phyloP scores from a whole-genome alignment of 2,888 invertebrate species.

The Tuberolachnus salignus region DNA sequence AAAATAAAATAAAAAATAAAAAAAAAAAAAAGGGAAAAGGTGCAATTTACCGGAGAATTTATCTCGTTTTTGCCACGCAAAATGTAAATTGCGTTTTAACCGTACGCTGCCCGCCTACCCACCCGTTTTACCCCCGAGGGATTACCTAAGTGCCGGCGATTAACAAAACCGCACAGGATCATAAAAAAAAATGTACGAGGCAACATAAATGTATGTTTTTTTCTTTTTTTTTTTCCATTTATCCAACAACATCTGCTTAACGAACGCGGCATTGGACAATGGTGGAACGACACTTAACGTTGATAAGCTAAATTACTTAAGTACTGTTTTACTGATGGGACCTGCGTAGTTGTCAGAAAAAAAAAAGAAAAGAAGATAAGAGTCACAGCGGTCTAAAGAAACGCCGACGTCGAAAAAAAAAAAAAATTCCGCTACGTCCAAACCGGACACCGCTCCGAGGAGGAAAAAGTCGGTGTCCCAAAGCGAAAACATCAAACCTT shows the following conservation, averaged over 20 bases:
- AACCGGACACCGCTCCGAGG: too few species aligned
- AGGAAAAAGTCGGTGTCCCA: too few species aligned
- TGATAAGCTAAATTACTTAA: too few species aligned
- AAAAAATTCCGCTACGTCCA: too few species aligned
- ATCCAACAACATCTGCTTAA: conserved; percentile 14
- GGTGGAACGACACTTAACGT: too few species aligned
- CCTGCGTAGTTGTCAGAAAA: too few species aligned
- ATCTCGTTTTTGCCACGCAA: conserved; percentile 42
- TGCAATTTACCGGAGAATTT: conserved; percentile 46
- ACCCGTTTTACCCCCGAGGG: neutral
- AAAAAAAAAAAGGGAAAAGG: conserved; percentile 34
- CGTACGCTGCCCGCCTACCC: neutral
- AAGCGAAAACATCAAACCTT: too few species aligned
- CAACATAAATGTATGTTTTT: conserved; percentile 15
- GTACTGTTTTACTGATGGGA: too few species aligned
- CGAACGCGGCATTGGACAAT: neutral
- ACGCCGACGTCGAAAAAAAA: too few species aligned
- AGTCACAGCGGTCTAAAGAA: too few species aligned
- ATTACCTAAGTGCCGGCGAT: conserved; percentile 44
- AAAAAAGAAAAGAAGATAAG: too few species aligned
- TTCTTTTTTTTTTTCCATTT: conserved; percentile 8
- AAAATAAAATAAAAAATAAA: neutral
- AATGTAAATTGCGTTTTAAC: conserved; percentile 47
- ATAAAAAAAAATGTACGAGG: conserved; percentile 15
- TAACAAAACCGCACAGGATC: conserved; percentile 28